phyloP scores from a whole-genome alignment of 1,140 invertebrate species.

The Panagrolaimus sp. region DNA sequence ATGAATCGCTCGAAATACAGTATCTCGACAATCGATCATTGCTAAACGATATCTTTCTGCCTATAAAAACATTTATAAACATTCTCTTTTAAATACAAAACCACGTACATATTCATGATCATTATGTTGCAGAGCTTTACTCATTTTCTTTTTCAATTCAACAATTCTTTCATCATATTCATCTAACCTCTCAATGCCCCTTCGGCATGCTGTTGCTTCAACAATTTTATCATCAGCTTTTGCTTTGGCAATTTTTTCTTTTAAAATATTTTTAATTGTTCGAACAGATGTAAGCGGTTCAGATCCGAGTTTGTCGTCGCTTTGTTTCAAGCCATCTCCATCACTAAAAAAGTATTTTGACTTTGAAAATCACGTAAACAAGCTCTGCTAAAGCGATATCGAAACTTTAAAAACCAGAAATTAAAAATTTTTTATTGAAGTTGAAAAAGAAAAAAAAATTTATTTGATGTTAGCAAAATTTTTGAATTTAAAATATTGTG shows the following conservation, averaged over 20 bases:
- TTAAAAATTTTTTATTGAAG: no score
- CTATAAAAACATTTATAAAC: constrained; percentile 4
- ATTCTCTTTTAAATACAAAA: not conserved
- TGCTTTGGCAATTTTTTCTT: not conserved
- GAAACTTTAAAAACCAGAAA: no score
- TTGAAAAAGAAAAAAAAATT: no score
- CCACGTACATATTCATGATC: constrained; percentile 4
- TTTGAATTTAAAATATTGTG: no score
- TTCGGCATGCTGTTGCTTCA: not conserved
- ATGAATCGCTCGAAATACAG: constrained; percentile 30
- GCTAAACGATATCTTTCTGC: constrained; percentile 27
- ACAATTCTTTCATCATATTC: not conserved
- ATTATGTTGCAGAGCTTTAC: not conserved
- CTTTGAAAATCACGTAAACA: no score
- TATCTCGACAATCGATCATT: constrained; percentile 32
- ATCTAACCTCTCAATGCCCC: not conserved
- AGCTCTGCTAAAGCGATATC: no score
- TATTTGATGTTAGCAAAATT: no score
- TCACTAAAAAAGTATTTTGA: not conserved
- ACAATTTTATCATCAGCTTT: not conserved
- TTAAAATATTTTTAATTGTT: not conserved
- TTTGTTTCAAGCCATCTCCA: not conserved
- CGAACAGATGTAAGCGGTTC: not conserved
- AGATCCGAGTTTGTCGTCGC: not conserved
- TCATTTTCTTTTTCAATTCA: not conserved